A percentile compares a stretch with the other conserved stretches of the same genome.
These are phyloP conservation scores for Lacanobia wlatinum DNA, from an alignment of 2,888 invertebrate genomes.

Conservation along the genomic window DNA sequence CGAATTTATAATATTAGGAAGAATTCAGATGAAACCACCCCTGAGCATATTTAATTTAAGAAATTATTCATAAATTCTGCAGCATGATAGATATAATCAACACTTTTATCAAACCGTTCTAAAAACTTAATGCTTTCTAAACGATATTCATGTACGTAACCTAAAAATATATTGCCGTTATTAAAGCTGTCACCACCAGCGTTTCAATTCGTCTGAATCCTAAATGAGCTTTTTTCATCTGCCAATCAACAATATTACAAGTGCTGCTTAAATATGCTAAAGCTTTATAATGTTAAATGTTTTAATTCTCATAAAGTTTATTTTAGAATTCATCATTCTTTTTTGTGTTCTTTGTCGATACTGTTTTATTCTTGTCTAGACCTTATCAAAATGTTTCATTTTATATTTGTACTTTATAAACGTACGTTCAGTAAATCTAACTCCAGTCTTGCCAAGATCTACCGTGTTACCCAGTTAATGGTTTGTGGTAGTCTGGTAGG, in stretches of 20 bases:
- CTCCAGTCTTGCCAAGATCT: no score
- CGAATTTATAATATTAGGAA: no score
- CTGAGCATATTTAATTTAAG: no score
- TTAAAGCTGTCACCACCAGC: constrained; percentile 14
- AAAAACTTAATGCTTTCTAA: background rate
- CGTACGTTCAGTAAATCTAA: no score
- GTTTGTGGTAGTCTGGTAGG: no score
- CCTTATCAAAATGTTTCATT: background rate
- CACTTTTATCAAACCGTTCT: background rate
- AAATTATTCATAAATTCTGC: background rate
- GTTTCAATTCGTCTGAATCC: constrained; percentile 27
- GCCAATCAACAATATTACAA: constrained; percentile 29
- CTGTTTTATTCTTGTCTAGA: background rate
- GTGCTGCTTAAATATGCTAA: constrained; percentile 25
- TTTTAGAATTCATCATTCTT: background rate
- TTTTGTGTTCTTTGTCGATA: background rate
- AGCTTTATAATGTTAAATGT: background rate
- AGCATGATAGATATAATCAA: background rate
- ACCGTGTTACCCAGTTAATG: no score
- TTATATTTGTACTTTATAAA: no score
- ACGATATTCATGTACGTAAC: background rate
- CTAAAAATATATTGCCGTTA: constrained; percentile 20
- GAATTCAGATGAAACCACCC: no score
- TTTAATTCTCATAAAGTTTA: constrained; percentile 14
- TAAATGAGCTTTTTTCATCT: constrained; percentile 14